Evolutionary conservation across 2,797 vertebrate genomes (phyloP).

Genomic region (Microctenopoma lineatum): DNA sequence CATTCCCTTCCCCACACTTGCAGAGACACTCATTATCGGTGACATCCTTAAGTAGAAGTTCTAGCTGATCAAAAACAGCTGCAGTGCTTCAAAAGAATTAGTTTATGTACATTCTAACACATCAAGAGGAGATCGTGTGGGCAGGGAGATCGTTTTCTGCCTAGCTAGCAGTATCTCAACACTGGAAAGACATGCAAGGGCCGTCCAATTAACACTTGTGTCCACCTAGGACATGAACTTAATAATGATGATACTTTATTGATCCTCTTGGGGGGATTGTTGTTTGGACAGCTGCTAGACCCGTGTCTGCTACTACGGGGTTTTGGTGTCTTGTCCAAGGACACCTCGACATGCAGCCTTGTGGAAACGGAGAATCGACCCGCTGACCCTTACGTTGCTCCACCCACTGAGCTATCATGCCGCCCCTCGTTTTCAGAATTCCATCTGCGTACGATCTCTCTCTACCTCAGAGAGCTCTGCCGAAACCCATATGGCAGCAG

Average conservation of each 20-base stretch:
- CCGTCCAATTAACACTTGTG: constrained; percentile 57
- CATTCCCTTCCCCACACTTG: constrained; percentile 27
- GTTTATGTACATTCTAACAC: constrained; percentile 34
- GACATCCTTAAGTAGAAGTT: constrained; percentile 56
- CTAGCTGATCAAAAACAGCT: constrained; percentile 56
- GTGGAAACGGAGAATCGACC: no score
- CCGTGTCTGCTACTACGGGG: no score
- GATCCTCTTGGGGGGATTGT: no score
- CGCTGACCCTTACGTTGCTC: no score
- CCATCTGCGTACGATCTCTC: constrained; percentile 46
- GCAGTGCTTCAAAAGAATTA: constrained; percentile 34
- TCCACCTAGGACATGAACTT: constrained; percentile 26
- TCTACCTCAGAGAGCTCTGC: constrained; percentile 40
- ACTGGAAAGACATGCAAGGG: constrained; percentile 27
- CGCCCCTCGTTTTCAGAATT: constrained; percentile 27
- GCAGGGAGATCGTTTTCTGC: constrained; percentile 25
- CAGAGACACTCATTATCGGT: constrained; percentile 56
- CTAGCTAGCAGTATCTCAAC: constrained; percentile 20
- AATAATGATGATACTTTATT: no score
- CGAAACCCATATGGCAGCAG: constrained; percentile 39
- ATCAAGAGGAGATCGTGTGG: constrained; percentile 46
- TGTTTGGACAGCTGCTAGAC: no score
- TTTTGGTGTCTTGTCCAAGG: no score
- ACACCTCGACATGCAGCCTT: no score
- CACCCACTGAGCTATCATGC: no score